A percentile compares a stretch with the other conserved stretches of the same genome.
Conservation (phyloP, 2,797 vertebrate species). For the Sebastes oblongus region DNA sequence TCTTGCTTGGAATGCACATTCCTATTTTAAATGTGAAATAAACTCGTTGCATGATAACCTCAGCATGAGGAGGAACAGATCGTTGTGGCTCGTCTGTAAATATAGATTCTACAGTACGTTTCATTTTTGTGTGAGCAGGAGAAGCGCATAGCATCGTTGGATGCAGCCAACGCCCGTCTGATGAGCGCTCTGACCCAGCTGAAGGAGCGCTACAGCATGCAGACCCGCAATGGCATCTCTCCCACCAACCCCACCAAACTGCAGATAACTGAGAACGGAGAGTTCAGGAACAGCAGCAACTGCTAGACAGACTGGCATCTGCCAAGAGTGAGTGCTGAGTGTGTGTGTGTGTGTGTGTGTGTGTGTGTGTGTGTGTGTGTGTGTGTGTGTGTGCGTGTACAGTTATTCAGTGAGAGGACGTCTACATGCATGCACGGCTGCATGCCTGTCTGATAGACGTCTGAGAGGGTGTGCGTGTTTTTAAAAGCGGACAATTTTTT, state of each 20-base stretch:
- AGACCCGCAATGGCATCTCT: slow-evolving; percentile 97
- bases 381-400: slow-evolving; percentile 31
- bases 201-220: slow-evolving; percentile 99
- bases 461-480: slow-evolving; percentile 4
- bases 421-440: slow-evolving; percentile 39
- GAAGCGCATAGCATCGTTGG: slow-evolving; percentile 96
- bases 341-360: background rate
- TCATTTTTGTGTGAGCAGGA: slow-evolving; percentile 80
- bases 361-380: slow-evolving; percentile 19
- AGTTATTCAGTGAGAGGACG: slow-evolving; percentile 18
- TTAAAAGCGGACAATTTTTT: slow-evolving; percentile 19
- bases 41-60: too few relatives aligned
- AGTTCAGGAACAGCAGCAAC: slow-evolving; percentile 99
- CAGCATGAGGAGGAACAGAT: background rate
- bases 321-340: background rate
- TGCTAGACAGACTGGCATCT: slow-evolving; percentile 80
- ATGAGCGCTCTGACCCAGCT: slow-evolving; percentile 98
- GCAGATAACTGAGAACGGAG: slow-evolving; percentile 98
- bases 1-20: too few relatives aligned
- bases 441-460: slow-evolving; percentile 32
- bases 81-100: background rate
- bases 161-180: slow-evolving; percentile 94
- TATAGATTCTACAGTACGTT: background rate
- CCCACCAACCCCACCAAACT: slow-evolving; percentile 98
- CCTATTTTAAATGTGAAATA: too few relatives aligned